Percentiles rank a stretch among this genome's conserved stretches.
phyloP scores from a whole-genome alignment of 2,113 vertebrate species.

The Channa argus region DNA sequence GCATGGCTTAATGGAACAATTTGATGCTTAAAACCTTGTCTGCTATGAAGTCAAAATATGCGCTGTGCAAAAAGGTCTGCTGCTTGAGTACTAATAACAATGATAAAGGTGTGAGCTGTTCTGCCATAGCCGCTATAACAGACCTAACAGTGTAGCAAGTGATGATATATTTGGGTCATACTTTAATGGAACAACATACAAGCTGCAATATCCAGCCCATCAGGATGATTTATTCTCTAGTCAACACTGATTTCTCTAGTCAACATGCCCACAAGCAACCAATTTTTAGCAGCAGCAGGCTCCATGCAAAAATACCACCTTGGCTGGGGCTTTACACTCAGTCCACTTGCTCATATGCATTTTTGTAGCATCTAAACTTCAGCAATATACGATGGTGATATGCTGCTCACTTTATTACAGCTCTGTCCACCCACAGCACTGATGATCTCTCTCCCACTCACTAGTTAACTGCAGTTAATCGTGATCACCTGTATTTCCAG shows the following conservation, averaged over 20 bases:
- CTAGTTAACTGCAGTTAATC: conserved; percentile 54
- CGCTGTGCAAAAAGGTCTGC: neutral
- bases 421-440: conserved; percentile 3
- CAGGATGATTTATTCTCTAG: conserved; percentile 54
- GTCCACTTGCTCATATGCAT: conserved; percentile 31
- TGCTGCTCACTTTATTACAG: conserved; percentile 29
- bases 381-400: conserved; percentile 37
- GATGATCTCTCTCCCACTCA: conserved; percentile 7
- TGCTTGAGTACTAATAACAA: neutral
- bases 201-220: conserved; percentile 38
- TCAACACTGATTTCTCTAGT: conserved; percentile 26
- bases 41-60: neutral
- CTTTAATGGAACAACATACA: conserved; percentile 41
- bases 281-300: conserved; percentile 43
- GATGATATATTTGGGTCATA: conserved; percentile 46
- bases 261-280: conserved; percentile 33
- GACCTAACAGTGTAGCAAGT: conserved; percentile 7
- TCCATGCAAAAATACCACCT: conserved; percentile 32
- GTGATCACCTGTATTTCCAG: conserved; percentile 33
- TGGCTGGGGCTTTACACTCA: conserved; percentile 20
- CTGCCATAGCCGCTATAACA: neutral
- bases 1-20: neutral
- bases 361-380: conserved; percentile 35
- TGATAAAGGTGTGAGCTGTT: neutral
- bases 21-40: neutral